Evolutionary conservation across 2,888 invertebrate genomes (phyloP), one percentile per base, ranked within the genome.

Genomic region (Cataglyphis altisquamis): DNA sequence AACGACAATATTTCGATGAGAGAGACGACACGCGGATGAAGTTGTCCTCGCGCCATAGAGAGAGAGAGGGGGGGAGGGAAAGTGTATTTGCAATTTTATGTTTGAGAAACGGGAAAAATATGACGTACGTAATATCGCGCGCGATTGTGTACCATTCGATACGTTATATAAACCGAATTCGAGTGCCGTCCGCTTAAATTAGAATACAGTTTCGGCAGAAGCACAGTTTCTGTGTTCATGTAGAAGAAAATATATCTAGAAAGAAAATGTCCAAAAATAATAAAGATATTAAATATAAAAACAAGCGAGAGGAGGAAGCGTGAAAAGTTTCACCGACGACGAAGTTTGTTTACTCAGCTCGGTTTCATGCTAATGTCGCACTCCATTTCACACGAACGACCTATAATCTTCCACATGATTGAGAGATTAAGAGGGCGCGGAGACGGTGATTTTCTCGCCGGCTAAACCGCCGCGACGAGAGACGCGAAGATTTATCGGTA

Each of bases 351-450:
- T 80, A 32, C 29, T 32, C 6, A 45, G 32, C 45, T 55, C 15
- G 52, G 25, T 18, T 60, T 18, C 70, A 36, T 60, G 70, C 60
- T 80, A 70, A 78, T 60, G 60, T 45, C 70, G 70, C 70, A 41
- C 60, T 78, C 41, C 78, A 45, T 70, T 70, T 78, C 78, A 32
- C 57, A 45, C 45, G 36, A 60, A 70, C 45, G 70, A 70, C 70
- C 60, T 45, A 32, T 70, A 78, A 78, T 21, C 70, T 70, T 80
- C 70, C 45, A 60, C 70, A 45, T 80, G 78, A 80, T 80, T 60
- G 70, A 60, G 70, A 80, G 78, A 80, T 80, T 80, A 80, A 70
- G 78, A 70, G 78, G 70, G 45, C 67, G 29, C 29, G 41, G 29
- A 68, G 68, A 57, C 57, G 41, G 41, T 15, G 68, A 78, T 78